Evolutionary conservation across 2,888 invertebrate species (phyloP), one percentile per base, ranked within the genome.

Genomic region (Polylopha cassiicola): DNA sequence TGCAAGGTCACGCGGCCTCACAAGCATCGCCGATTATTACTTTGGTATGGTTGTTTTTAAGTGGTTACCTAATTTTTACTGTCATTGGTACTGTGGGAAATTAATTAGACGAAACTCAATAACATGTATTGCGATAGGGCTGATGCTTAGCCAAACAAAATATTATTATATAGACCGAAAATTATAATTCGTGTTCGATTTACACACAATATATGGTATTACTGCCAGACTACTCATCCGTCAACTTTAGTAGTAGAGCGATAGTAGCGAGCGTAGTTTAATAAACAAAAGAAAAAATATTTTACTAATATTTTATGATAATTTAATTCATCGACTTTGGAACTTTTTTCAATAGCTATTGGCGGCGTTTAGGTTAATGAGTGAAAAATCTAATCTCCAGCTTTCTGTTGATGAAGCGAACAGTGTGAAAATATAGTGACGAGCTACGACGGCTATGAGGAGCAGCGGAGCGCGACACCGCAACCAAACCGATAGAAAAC

Each of bases 401-500:
- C 29, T 41, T 39, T 24, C 39, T 39, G 39, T 34, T 29, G 7
- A 11, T 7, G 23, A 7, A 32, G 28, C 15, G 29, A 47, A 39
- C 45, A 52, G 52, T 50, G 55, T 58, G 55, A 55, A 63, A 71
- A 59, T 49, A 53, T 53, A 65, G 53, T 58, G 55, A 43, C 47
- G 50, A 51, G 55, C 48, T 47, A 49, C 57, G 59, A 58, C 56
- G 62, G 58, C 60, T 50, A 56, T 50, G 51, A 55, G 51, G 58
- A 47, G 65, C 78, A 80, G 61, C 79, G 61, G 56, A 75, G 73
- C 82, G 80, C 61, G 67, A 74, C 77, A 68, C 73, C 58, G 77
- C 70, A 68, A 78, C 80, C 82, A 77, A 76, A 72, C 79, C 69
- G 79, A 82, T 84, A 81, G 81, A 82, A 84, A 84, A 78, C 76